A percentile compares a stretch with the other conserved stretches of the same genome.
These are phyloP conservation scores for Lepeophtheirus nordmannii DNA, from an alignment of 2,888 invertebrate genomes.

Conservation along the genomic window DNA sequence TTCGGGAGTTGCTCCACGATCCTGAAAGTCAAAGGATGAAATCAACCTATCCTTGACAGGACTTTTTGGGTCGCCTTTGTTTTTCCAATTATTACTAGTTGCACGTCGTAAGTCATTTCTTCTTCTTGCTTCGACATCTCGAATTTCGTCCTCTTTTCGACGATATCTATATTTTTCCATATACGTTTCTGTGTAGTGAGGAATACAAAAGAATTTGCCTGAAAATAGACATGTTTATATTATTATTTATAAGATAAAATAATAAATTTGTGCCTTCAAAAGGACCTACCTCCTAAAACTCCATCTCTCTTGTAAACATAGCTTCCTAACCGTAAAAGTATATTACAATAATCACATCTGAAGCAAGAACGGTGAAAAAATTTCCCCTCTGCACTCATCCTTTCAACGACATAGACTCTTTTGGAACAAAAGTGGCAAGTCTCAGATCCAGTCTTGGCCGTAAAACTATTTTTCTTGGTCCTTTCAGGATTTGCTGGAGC, in stretches of 20 bases:
- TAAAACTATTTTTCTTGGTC: neutral
- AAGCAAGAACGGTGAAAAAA: constrained; percentile 85
- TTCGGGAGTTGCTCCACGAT: constrained; percentile 18
- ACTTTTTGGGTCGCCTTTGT: neutral
- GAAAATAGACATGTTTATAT: neutral
- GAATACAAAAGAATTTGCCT: constrained; percentile 52
- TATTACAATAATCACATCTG: constrained; percentile 79
- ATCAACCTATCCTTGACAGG: neutral
- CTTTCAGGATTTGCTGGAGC: neutral
- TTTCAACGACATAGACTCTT: constrained; percentile 83
- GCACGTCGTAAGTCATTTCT: neutral
- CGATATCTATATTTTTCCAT: constrained; percentile 30
- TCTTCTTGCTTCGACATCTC: constrained; percentile 3
- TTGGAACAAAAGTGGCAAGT: constrained; percentile 74
- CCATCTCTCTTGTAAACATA: constrained; percentile 24
- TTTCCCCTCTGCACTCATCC: constrained; percentile 70
- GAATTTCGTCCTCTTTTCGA: constrained; percentile 25
- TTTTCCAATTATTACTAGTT: constrained; percentile 4
- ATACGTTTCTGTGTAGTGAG: constrained; percentile 31
- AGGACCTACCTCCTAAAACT: constrained; percentile 22
- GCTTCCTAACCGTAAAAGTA: constrained; percentile 55
- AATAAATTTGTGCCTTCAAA: too few relatives aligned
- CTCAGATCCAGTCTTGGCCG: constrained; percentile 40
- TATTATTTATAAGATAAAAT: neutral
- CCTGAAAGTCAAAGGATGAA: neutral